Conservation (phyloP, 1,140 invertebrate genomes). For the Lasaia peninsularis region DNA sequence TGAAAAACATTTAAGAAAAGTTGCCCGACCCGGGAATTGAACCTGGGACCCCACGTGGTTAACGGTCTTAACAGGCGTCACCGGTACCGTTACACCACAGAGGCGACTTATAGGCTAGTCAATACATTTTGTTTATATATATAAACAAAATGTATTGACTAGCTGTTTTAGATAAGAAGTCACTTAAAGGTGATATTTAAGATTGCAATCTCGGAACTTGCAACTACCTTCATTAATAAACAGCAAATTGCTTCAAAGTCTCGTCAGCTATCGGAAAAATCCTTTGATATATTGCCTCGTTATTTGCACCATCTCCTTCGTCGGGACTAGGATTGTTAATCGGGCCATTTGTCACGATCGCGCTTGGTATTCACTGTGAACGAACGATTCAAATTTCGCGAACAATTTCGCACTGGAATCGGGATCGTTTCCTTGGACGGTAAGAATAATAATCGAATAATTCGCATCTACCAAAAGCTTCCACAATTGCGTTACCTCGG, state of each 20-base stretch:
- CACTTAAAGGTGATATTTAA: background rate
- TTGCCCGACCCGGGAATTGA: no score
- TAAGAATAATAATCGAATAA: constrained; percentile 31
- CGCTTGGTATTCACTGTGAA: constrained; percentile 58
- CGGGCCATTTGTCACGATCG: constrained; percentile 70
- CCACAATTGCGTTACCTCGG: background rate
- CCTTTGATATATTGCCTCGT: constrained; percentile 73
- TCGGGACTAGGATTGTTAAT: constrained; percentile 65
- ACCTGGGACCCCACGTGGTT: no score
- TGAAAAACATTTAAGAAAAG: no score
- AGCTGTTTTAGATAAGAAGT: background rate
- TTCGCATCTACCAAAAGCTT: constrained; percentile 4
- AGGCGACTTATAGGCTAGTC: no score
- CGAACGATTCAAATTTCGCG: constrained; percentile 60
- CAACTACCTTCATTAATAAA: constrained; percentile 29
- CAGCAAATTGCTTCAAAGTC: constrained; percentile 41
- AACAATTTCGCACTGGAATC: constrained; percentile 54
- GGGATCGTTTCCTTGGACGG: constrained; percentile 29
- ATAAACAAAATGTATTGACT: no score
- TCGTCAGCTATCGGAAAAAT: constrained; percentile 64
- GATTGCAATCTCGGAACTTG: background rate
- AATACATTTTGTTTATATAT: no score
- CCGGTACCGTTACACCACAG: no score
- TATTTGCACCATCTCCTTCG: constrained; percentile 66
- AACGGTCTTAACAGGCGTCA: no score